Evolutionary conservation across 2,797 vertebrate genomes (phyloP).

Genomic region (Basileuterus tristriatus): DNA sequence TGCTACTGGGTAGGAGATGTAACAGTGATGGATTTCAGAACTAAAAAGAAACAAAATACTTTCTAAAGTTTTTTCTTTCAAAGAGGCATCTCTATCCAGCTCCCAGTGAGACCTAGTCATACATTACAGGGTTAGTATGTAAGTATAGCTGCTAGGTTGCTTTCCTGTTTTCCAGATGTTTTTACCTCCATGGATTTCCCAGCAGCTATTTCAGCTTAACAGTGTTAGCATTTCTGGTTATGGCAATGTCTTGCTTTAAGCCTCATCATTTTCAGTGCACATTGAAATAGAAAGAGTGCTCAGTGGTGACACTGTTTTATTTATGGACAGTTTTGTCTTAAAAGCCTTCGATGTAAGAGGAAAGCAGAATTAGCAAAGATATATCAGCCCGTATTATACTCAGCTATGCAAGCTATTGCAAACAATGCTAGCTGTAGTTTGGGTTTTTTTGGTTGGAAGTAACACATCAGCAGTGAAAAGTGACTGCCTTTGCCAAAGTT

Average conservation of each 20-base stretch:
- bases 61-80: neutral
- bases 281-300: neutral
- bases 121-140: neutral
- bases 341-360: neutral
- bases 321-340: neutral
- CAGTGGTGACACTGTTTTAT: neutral
- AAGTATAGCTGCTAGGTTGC: neutral
- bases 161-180: neutral
- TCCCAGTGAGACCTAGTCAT: neutral
- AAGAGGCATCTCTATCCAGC: neutral
- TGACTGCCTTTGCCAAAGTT: neutral
- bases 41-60: neutral
- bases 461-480: neutral
- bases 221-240: neutral
- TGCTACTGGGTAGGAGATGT: neutral
- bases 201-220: neutral
- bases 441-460: neutral
- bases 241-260: neutral
- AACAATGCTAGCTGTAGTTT: neutral
- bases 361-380: neutral
- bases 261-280: neutral
- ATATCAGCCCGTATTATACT: fast-evolving
- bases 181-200: neutral
- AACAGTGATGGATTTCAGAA: neutral
- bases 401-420: neutral